Evolutionary conservation across 2,888 invertebrate species (phyloP).

Genomic region (Hymenopus coronatus): DNA sequence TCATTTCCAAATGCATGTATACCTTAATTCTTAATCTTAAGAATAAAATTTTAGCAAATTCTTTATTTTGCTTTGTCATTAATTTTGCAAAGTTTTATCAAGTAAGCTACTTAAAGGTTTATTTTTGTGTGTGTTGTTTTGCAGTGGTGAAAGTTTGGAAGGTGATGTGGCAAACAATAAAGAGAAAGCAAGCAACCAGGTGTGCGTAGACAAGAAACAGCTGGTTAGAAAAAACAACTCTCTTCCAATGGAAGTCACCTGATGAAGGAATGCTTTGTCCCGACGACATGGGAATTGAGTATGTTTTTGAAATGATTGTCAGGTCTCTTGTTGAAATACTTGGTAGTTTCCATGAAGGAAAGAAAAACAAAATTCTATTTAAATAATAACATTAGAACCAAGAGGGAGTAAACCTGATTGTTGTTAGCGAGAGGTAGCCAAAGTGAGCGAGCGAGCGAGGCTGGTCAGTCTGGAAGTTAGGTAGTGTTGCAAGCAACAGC

Average conservation of each 20-base stretch:
- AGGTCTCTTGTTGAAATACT: neutral
- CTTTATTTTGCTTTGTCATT: too few species aligned
- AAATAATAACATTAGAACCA: neutral
- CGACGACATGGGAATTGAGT: slow-evolving; percentile 10
- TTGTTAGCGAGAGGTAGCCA: neutral
- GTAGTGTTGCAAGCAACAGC: neutral
- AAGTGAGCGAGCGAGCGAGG: neutral
- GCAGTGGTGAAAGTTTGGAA: slow-evolving; percentile 62
- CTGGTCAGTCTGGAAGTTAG: neutral
- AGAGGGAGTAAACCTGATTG: neutral
- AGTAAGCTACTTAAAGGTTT: neutral
- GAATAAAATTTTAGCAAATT: too few species aligned
- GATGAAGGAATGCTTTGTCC: slow-evolving; percentile 45
- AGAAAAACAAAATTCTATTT: neutral
- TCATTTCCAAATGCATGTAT: too few species aligned
- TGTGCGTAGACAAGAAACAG: slow-evolving; percentile 42
- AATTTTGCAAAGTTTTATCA: too few species aligned
- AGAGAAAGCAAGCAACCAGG: slow-evolving; percentile 34
- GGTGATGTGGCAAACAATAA: slow-evolving; percentile 12
- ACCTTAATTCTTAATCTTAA: too few species aligned
- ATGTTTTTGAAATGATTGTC: neutral
- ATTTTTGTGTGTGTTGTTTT: slow-evolving; percentile 44
- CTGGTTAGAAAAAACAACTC: slow-evolving; percentile 55
- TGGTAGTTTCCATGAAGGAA: slow-evolving; percentile 19
- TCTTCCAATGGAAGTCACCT: slow-evolving; percentile 61